A percentile compares a stretch with the other conserved stretches of the same genome.
Conservation (phyloP, 2,888 invertebrate genomes). For the Ischnus inquisitorius region DNA sequence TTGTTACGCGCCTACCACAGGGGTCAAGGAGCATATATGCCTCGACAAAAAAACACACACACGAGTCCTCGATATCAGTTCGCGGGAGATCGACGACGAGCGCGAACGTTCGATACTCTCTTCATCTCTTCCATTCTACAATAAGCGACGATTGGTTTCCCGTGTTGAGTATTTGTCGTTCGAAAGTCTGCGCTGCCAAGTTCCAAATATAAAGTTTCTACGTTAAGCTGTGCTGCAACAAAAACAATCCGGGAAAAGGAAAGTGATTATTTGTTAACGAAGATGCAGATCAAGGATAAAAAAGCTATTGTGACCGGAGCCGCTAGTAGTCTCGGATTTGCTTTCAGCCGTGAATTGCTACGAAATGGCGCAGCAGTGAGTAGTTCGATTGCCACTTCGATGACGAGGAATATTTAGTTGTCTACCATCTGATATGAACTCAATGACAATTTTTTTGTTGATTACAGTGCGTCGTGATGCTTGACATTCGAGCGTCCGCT, state of each 20-base stretch:
- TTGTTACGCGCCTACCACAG: slow-evolving; percentile 21
- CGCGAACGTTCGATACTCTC: slow-evolving; percentile 43
- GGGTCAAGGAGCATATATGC: slow-evolving; percentile 53
- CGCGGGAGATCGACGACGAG: slow-evolving; percentile 51
- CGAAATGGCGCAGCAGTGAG: slow-evolving; percentile 81
- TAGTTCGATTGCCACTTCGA: slow-evolving; percentile 10
- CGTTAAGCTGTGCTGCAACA: not conserved
- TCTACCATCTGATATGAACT: not conserved
- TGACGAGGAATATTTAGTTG: not conserved
- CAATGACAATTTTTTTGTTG: not conserved
- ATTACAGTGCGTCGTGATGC: slow-evolving; percentile 77
- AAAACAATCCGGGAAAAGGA: not conserved
- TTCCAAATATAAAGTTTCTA: not conserved
- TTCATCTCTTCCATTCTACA: not conserved
- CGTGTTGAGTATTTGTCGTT: not conserved
- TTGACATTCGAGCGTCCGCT: slow-evolving; percentile 76
- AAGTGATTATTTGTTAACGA: not conserved
- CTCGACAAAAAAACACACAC: slow-evolving; percentile 59
- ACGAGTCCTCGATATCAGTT: slow-evolving; percentile 68
- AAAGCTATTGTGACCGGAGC: slow-evolving; percentile 81
- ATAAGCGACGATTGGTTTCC: slow-evolving; percentile 6
- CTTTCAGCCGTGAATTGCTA: slow-evolving; percentile 79
- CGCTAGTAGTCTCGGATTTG: slow-evolving; percentile 78
- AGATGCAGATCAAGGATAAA: slow-evolving; percentile 83
- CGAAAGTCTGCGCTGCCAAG: not conserved